Conservation (phyloP, 2,797 vertebrate genomes). For the Cryptoprocta ferox region DNA sequence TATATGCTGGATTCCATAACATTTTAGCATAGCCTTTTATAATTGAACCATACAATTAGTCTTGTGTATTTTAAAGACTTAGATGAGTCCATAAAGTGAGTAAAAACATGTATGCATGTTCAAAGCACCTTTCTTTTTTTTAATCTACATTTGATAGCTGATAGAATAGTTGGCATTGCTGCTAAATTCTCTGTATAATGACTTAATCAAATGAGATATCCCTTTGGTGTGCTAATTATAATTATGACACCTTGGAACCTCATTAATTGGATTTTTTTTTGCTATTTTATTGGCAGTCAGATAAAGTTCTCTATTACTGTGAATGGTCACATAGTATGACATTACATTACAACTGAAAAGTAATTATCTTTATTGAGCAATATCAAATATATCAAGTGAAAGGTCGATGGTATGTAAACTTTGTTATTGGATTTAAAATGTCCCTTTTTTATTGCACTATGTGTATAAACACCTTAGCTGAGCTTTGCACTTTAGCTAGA, state of each 20-base stretch:
- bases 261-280: slow-evolving; percentile 53
- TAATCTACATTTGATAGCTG: slow-evolving; percentile 11
- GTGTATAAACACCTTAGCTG: not conserved
- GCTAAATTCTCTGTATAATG: not conserved
- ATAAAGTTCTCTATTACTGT: slow-evolving; percentile 43
- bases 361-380: slow-evolving; percentile 53
- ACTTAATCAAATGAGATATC: slow-evolving; percentile 47
- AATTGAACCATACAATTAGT: not conserved
- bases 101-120: not conserved
- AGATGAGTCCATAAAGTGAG: not conserved
- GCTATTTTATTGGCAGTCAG: slow-evolving; percentile 19
- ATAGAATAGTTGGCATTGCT: not conserved
- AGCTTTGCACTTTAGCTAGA: not conserved
- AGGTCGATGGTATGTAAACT: slow-evolving; percentile 12
- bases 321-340: slow-evolving; percentile 18
- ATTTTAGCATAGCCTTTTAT: not conserved
- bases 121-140: not conserved
- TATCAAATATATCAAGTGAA: slow-evolving; percentile 35
- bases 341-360: slow-evolving; percentile 42
- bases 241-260: slow-evolving; percentile 26
- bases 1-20: not conserved
- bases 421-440: slow-evolving; percentile 34
- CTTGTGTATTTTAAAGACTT: not conserved
- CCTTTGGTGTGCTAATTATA: slow-evolving; percentile 21
- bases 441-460: not conserved